phyloP scores from a whole-genome alignment of 2,888 invertebrate species.

The Zelleria hepariella region DNA sequence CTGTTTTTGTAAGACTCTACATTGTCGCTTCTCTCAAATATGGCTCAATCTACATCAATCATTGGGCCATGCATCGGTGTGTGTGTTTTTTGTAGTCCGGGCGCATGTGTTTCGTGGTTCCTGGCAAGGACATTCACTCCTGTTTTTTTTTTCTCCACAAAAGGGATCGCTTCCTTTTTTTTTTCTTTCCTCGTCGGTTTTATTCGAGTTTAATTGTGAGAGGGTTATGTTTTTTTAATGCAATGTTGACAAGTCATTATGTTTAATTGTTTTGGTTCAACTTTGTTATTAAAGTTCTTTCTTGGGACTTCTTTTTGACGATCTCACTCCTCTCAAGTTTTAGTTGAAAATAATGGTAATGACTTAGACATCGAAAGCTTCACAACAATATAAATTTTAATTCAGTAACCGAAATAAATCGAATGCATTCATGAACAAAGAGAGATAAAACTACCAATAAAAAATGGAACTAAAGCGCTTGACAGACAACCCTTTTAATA shows the following conservation, averaged over 20 bases:
- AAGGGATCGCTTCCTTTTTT: conserved; percentile 45
- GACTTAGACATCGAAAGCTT: too few relatives aligned
- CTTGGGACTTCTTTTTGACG: neutral
- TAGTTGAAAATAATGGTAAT: neutral
- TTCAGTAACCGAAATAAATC: too few relatives aligned
- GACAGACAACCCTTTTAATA: conserved; percentile 29
- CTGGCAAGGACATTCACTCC: conserved; percentile 52
- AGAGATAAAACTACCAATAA: neutral
- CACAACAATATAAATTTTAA: too few relatives aligned
- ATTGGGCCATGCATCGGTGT: neutral
- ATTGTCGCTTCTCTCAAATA: neutral
- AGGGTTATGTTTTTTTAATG: conserved; percentile 37
- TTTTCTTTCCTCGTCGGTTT: conserved; percentile 27
- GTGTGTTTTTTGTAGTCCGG: neutral
- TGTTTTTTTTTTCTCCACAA: conserved; percentile 39
- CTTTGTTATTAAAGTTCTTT: neutral
- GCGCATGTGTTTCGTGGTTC: neutral
- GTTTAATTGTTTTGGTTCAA: conserved; percentile 40
- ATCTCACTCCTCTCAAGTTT: neutral
- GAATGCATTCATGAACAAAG: neutral
- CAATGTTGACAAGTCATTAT: conserved; percentile 53
- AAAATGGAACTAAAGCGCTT: conserved; percentile 9
- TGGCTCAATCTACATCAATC: neutral
- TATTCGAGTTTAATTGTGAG: conserved; percentile 51
- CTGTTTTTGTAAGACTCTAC: neutral